A percentile compares a stretch with the other conserved stretches of the same genome.
Conservation (phyloP, 2,797 vertebrate species). For the Huso huso region DNA sequence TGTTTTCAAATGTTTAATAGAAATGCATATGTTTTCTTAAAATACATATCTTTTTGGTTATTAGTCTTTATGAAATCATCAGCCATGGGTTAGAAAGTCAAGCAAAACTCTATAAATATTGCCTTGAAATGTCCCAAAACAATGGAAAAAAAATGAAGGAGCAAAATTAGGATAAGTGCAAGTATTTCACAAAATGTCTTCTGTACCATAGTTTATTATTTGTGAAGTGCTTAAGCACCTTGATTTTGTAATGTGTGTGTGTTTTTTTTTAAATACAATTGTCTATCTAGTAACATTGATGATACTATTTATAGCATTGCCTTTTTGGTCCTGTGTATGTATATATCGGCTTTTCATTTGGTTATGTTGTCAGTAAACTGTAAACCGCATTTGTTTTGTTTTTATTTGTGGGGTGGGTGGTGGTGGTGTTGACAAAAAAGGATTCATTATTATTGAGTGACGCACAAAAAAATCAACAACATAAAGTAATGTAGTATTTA, state of each 20-base stretch:
- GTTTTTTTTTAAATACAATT: constrained; percentile 32
- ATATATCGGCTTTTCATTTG: constrained; percentile 36
- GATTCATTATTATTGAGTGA: no score
- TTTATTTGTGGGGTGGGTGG: no score
- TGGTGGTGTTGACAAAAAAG: no score
- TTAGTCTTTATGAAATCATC: constrained; percentile 22
- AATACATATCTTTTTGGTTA: constrained; percentile 4
- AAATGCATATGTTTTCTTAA: constrained; percentile 22
- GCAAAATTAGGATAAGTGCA: neutral
- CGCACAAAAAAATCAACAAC: no score
- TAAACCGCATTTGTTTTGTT: no score
- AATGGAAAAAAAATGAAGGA: constrained; percentile 4
- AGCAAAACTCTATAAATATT: constrained; percentile 21
- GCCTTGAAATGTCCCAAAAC: constrained; percentile 31
- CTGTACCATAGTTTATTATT: constrained; percentile 26
- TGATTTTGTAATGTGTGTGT: constrained; percentile 28
- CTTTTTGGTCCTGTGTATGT: constrained; percentile 4
- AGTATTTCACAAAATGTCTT: constrained; percentile 13
- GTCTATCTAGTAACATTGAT: constrained; percentile 13
- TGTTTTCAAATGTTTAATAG: constrained; percentile 8
- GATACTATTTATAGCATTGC: constrained; percentile 34
- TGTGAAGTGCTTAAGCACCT: constrained; percentile 30
- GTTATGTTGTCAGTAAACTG: no score
- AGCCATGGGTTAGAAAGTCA: constrained; percentile 16
- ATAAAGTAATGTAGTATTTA: no score